Conservation (phyloP, 2,888 invertebrate genomes). For the Drosophila mercatorum region DNA sequence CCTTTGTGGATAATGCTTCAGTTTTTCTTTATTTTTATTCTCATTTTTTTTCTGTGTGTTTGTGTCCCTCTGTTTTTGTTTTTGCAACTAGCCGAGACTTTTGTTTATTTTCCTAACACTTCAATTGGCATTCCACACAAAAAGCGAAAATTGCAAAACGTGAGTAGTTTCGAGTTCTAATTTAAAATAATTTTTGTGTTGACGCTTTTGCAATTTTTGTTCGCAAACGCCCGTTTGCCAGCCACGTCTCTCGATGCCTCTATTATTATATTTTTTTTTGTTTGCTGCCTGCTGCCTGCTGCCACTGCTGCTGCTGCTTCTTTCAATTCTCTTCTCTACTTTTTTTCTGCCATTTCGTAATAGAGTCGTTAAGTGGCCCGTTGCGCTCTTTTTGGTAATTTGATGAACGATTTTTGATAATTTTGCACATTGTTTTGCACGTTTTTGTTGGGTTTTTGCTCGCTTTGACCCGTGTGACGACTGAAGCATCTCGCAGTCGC, state of each 20-base stretch:
- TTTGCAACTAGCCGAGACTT: conserved; percentile 74
- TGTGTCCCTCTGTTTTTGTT: conserved; percentile 39
- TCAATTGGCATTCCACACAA: conserved; percentile 81
- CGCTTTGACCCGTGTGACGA: conserved; percentile 39
- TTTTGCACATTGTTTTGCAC: conserved; percentile 80
- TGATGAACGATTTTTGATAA: conserved; percentile 82
- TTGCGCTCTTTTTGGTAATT: conserved; percentile 80
- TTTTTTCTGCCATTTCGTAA: conserved; percentile 74
- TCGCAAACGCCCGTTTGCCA: conserved; percentile 59
- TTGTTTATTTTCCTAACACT: conserved; percentile 81
- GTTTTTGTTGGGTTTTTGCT: conserved; percentile 50
- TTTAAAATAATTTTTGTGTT: conserved; percentile 81
- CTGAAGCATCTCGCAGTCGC: conserved; percentile 29
- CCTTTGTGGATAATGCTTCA: conserved; percentile 74
- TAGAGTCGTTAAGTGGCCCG: conserved; percentile 81
- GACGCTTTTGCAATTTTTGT: conserved; percentile 77
- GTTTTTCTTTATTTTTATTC: conserved; percentile 52
- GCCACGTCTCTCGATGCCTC: conserved; percentile 47
- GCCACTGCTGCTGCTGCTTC: conserved; percentile 21
- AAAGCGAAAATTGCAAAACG: conserved; percentile 81
- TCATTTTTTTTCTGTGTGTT: neutral
- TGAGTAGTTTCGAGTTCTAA: conserved; percentile 81
- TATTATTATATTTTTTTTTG: conserved; percentile 47
- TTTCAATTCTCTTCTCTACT: conserved; percentile 21
- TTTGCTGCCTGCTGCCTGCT: conserved; percentile 2